Percentiles rank a stretch among this genome's conserved stretches.
Conservation (phyloP, 2,113 vertebrate species). For the Brachionichthys hirsutus region DNA sequence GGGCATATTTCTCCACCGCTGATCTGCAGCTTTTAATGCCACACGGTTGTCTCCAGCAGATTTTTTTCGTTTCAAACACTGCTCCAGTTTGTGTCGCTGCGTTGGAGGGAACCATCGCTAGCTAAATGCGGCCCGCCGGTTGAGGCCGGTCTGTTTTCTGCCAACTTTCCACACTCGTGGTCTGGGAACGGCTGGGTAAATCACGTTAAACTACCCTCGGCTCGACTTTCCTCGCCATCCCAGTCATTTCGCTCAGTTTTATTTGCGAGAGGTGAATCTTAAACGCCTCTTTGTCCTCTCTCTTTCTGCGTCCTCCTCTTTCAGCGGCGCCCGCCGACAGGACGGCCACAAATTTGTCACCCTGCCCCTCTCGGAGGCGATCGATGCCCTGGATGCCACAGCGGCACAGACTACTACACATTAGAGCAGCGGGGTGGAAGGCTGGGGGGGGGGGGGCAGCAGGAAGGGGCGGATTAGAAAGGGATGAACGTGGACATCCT, state of each 20-base stretch:
- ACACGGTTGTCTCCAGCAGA: too few species aligned
- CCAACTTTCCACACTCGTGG: conserved; percentile 7
- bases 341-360: conserved; percentile 31
- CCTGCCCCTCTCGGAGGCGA: conserved; percentile 39
- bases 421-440: conserved; percentile 26
- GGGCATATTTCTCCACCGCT: too few species aligned
- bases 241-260: conserved; percentile 15
- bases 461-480: conserved; percentile 68
- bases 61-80: too few species aligned
- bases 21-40: too few species aligned
- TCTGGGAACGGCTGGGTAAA: conserved; percentile 1
- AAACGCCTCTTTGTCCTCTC: conserved; percentile 27
- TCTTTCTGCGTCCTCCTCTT: conserved; percentile 18
- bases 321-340: conserved; percentile 18
- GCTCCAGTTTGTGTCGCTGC: too few species aligned
- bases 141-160: too few species aligned
- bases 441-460: conserved; percentile 42
- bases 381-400: conserved; percentile 50
- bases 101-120: too few species aligned
- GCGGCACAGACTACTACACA: conserved; percentile 65
- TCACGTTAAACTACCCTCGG: not conserved
- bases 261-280: conserved; percentile 1
- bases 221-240: conserved; percentile 4
- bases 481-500: conserved; percentile 73
- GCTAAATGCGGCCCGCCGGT: too few species aligned